Conservation (phyloP, 2,888 invertebrate genomes). For the Saturnia japonica region DNA sequence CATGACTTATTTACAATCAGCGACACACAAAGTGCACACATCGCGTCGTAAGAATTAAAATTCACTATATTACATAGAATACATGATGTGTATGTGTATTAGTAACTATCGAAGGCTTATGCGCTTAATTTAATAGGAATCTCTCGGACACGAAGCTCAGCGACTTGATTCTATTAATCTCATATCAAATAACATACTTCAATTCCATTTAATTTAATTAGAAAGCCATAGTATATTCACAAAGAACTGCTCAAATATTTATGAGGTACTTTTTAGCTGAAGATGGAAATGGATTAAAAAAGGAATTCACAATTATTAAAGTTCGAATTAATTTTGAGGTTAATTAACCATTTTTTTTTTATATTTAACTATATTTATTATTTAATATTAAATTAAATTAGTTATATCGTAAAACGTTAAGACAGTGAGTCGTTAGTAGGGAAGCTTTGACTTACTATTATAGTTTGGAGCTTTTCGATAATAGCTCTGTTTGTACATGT, state of each 20-base stretch:
- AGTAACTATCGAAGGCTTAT: conserved; percentile 9
- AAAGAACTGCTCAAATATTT: conserved; percentile 4
- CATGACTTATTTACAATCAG: conserved; percentile 28
- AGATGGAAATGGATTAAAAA: not conserved
- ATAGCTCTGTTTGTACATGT: too few relatives aligned
- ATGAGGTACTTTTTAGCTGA: not conserved
- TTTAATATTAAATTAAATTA: too few relatives aligned
- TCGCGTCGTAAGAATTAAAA: not conserved
- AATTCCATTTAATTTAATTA: conserved; percentile 10
- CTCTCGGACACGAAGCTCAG: conserved; percentile 50
- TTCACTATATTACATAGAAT: conserved; percentile 6
- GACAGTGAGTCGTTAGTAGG: too few relatives aligned
- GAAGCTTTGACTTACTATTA: too few relatives aligned
- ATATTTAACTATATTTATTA: too few relatives aligned
- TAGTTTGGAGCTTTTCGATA: too few relatives aligned
- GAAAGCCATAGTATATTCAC: not conserved
- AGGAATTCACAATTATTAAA: not conserved
- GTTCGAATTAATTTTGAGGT: not conserved
- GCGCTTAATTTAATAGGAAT: conserved; percentile 59
- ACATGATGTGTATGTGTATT: not conserved
- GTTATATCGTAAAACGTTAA: too few relatives aligned
- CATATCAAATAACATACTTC: conserved; percentile 28
- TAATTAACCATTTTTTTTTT: too few relatives aligned
- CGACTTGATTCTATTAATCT: conserved; percentile 39
- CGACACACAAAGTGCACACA: conserved; percentile 25